phyloP scores from a whole-genome alignment of 1,140 invertebrate species.

The Bombus pyrosoma region DNA sequence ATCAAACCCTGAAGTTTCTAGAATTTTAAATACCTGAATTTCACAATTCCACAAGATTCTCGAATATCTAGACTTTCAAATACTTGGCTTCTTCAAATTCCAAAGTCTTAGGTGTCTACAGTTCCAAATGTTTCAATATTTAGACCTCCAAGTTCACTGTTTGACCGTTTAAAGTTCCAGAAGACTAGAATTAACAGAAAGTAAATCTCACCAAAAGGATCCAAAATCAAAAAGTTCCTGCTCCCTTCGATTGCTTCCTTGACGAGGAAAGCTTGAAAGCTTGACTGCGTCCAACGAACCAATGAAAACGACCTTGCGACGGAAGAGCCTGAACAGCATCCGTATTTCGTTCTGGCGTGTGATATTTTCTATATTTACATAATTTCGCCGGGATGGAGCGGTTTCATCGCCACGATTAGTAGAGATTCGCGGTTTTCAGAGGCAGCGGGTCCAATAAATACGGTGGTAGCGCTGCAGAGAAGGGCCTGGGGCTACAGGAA shows the following conservation, averaged over 20 bases:
- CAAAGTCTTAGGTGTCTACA: too few species aligned
- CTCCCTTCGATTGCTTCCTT: not conserved
- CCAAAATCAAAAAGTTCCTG: not conserved
- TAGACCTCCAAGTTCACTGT: not conserved
- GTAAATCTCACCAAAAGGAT: not conserved
- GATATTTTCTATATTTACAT: constrained; percentile 60
- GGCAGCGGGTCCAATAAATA: constrained; percentile 81
- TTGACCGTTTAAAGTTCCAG: not conserved
- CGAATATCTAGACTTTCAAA: not conserved
- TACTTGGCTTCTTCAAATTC: not conserved
- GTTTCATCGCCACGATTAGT: constrained; percentile 69
- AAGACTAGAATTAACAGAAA: not conserved
- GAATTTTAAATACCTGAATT: not conserved
- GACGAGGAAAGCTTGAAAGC: not conserved
- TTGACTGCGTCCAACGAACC: not conserved
- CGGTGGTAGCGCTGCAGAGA: constrained; percentile 78
- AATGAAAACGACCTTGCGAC: constrained; percentile 7
- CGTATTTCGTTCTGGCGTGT: constrained; percentile 12
- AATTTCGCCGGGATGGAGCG: constrained; percentile 21
- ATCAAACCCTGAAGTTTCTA: too few species aligned
- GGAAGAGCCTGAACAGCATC: constrained; percentile 41
- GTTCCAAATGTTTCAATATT: not conserved
- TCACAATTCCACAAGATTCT: not conserved
- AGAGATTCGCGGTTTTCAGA: constrained; percentile 81
- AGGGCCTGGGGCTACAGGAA: constrained; percentile 81